Conservation (phyloP, 2,113 vertebrate genomes). For the Scartelaos histophorus region DNA sequence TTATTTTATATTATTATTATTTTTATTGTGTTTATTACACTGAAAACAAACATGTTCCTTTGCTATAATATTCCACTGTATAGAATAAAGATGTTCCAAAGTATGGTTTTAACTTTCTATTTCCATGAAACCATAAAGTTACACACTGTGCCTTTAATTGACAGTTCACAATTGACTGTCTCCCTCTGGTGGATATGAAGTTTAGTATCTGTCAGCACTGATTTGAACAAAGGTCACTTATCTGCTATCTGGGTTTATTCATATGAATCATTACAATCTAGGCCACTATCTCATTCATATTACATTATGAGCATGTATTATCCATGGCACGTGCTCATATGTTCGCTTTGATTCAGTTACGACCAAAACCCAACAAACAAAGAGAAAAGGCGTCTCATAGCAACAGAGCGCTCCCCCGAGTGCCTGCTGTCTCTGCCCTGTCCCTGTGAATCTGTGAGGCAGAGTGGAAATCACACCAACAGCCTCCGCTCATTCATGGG, state of each 20-base stretch:
- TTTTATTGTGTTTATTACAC: too few species aligned
- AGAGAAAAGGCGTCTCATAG: slow-evolving; percentile 67
- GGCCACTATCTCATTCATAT: not conserved
- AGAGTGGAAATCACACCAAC: slow-evolving; percentile 9
- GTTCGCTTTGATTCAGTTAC: slow-evolving; percentile 24
- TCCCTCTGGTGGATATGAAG: slow-evolving; percentile 57
- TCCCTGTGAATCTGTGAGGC: slow-evolving; percentile 21
- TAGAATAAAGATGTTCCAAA: too few species aligned
- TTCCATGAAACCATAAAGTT: too few species aligned
- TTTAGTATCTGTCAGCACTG: not conserved
- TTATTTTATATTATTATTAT: too few species aligned
- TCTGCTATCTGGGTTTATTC: not conserved
- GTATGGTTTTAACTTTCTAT: too few species aligned
- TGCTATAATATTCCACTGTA: too few species aligned
- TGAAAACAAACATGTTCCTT: too few species aligned
- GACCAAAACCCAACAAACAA: slow-evolving; percentile 60
- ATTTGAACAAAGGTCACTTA: not conserved
- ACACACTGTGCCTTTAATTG: not conserved
- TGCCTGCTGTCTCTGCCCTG: slow-evolving; percentile 25
- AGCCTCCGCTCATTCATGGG: too few species aligned
- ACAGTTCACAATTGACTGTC: slow-evolving; percentile 32
- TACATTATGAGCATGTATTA: not conserved
- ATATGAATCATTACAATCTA: slow-evolving; percentile 3
- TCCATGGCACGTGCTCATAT: not conserved
- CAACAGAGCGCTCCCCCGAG: slow-evolving; percentile 61